These are phyloP conservation scores for Piprites chloris DNA, from an alignment of 2,113 vertebrate species.

Conservation along the genomic window DNA sequence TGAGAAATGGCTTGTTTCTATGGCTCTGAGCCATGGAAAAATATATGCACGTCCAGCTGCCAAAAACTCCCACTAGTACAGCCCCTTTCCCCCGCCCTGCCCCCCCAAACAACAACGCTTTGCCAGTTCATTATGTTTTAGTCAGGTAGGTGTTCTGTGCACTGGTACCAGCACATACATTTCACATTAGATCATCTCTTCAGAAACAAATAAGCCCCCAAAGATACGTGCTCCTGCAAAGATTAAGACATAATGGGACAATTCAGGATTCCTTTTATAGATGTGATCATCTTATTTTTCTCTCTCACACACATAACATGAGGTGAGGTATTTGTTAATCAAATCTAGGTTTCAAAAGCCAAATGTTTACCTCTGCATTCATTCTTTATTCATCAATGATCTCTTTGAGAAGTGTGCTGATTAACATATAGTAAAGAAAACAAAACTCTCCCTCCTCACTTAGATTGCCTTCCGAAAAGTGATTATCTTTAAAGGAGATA, in stretches of 20 bases:
- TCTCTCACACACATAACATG: slow-evolving; percentile 12
- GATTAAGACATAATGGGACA: slow-evolving; percentile 30
- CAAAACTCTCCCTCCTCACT: slow-evolving; percentile 50
- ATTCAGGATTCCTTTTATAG: slow-evolving; percentile 33
- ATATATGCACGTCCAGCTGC: neutral
- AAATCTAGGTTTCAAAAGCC: slow-evolving; percentile 69
- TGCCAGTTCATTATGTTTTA: slow-evolving; percentile 52
- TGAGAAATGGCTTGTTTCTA: slow-evolving; percentile 42
- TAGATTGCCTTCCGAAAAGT: slow-evolving; percentile 47
- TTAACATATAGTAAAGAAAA: slow-evolving; percentile 70
- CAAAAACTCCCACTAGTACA: slow-evolving; percentile 14
- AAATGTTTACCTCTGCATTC: slow-evolving; percentile 47
- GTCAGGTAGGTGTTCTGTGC: slow-evolving; percentile 14
- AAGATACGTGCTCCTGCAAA: slow-evolving; percentile 51
- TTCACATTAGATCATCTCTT: slow-evolving; percentile 53
- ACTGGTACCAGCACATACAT: neutral
- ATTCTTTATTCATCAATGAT: slow-evolving; percentile 62
- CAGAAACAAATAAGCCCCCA: slow-evolving; percentile 48
- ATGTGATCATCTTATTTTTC: slow-evolving; percentile 2
- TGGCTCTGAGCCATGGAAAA: neutral
- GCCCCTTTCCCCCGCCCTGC: neutral
- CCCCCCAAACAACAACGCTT: neutral
- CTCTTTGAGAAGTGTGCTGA: slow-evolving; percentile 67
- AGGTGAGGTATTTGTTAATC: slow-evolving; percentile 71
- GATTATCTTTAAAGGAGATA: slow-evolving; percentile 60